Evolutionary conservation across 2,113 vertebrate genomes (phyloP).

Genomic region (Brienomyrus brachyistius): DNA sequence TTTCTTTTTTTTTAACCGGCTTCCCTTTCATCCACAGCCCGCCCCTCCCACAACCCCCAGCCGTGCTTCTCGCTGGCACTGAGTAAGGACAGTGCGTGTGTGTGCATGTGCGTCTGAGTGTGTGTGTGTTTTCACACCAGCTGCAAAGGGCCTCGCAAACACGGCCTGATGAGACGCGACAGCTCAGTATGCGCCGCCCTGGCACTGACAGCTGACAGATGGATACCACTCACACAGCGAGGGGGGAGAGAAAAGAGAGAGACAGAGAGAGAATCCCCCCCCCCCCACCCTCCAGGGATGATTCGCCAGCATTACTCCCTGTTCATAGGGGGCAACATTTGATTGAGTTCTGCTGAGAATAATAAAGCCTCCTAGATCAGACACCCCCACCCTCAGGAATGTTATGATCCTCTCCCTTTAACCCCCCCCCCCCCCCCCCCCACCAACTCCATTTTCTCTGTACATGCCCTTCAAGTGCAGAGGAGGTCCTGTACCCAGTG

Average conservation of each 20-base stretch:
- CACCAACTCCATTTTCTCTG: neutral
- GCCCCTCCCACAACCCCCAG: neutral
- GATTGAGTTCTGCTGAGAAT: constrained; percentile 89
- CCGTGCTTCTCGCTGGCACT: constrained; percentile 50
- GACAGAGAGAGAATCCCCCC: constrained; percentile 57
- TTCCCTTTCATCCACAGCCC: constrained; percentile 38
- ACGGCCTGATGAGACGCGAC: constrained; percentile 86
- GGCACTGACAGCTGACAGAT: constrained; percentile 98
- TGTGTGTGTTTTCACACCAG: constrained; percentile 57
- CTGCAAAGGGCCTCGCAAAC: constrained; percentile 85
- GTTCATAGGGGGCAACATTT: constrained; percentile 81
- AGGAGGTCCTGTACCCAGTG: neutral
- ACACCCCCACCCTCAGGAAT: constrained; percentile 43
- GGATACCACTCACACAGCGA: constrained; percentile 93
- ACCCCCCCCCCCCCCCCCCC: constrained; percentile 27
- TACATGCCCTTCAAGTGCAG: neutral
- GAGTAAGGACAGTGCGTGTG: constrained; percentile 68
- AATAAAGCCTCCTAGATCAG: constrained; percentile 79
- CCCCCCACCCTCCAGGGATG: constrained; percentile 77
- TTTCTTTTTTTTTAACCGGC: neutral
- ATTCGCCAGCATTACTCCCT: constrained; percentile 81
- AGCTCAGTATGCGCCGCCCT: constrained; percentile 89
- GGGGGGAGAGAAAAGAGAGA: constrained; percentile 38
- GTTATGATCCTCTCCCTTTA: constrained; percentile 45
- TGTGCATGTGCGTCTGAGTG: neutral